A percentile compares a stretch with the other conserved stretches of the same genome.
phyloP scores from a whole-genome alignment of 2,888 invertebrate species.

The Brachyptera putata region DNA sequence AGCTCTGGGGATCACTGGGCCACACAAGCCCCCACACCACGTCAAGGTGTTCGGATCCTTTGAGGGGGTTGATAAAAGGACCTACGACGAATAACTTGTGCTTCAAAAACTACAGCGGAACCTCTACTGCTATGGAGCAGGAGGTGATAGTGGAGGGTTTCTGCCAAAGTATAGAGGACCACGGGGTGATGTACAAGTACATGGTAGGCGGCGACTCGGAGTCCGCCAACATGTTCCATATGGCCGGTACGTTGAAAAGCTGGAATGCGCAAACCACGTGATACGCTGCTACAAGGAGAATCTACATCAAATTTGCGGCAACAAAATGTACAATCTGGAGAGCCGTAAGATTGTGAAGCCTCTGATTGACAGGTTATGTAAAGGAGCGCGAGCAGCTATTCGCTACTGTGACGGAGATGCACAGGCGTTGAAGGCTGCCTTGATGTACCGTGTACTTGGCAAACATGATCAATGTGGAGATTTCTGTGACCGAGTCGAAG shows the following conservation, averaged over 20 bases:
- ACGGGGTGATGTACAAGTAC: conserved; percentile 28
- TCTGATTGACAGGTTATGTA: neutral
- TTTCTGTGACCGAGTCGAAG: conserved; percentile 21
- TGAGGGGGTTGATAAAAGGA: too few relatives aligned
- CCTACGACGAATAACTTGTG: too few relatives aligned
- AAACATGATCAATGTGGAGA: conserved; percentile 18
- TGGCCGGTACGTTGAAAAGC: conserved; percentile 19
- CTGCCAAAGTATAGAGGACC: conserved; percentile 16
- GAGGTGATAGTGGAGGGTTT: conserved; percentile 27
- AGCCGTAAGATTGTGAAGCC: neutral
- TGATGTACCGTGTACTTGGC: conserved; percentile 28
- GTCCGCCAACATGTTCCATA: conserved; percentile 20
- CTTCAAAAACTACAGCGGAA: too few relatives aligned
- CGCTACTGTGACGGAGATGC: conserved; percentile 3
- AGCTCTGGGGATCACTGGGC: too few relatives aligned
- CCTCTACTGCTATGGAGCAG: conserved; percentile 20
- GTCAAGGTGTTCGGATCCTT: too few relatives aligned
- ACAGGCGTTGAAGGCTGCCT: conserved; percentile 15
- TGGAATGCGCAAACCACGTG: conserved; percentile 30
- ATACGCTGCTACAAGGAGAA: conserved; percentile 18
- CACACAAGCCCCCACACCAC: too few relatives aligned
- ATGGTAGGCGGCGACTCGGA: conserved; percentile 27
- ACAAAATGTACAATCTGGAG: neutral
- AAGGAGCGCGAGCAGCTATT: too few relatives aligned
- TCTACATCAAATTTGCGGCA: conserved; percentile 10